A percentile compares a stretch with the other conserved stretches of the same genome.
Conservation (phyloP, 2,113 vertebrate genomes). For the Vombatus ursinus region DNA sequence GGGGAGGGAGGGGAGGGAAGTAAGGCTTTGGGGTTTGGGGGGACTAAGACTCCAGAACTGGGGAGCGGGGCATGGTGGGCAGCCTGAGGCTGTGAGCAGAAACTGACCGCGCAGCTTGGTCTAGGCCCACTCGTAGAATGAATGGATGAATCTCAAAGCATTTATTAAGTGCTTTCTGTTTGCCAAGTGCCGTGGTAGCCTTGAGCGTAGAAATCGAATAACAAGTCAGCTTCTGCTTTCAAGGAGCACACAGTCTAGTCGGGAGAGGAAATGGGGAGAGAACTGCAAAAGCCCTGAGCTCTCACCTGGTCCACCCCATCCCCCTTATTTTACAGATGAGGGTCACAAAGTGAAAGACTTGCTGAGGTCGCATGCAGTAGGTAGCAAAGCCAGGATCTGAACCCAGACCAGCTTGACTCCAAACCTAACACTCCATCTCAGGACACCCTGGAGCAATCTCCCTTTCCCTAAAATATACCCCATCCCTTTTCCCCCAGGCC, state of each 20-base stretch:
- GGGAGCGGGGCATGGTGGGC: neutral
- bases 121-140: neutral
- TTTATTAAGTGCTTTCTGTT: neutral
- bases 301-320: neutral
- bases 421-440: neutral
- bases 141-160: neutral
- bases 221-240: neutral
- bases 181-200: neutral
- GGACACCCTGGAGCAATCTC: neutral
- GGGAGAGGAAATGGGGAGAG: neutral
- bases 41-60: neutral
- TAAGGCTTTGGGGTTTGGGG: neutral
- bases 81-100: neutral
- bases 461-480: neutral
- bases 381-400: neutral
- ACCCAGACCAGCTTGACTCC: neutral
- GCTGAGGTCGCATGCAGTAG: neutral
- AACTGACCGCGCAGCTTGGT: neutral
- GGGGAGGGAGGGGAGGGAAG: too few species aligned
- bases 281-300: neutral
- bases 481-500: neutral
- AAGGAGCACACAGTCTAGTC: neutral
- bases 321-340: neutral
- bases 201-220: neutral
- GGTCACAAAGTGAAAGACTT: neutral